These are phyloP conservation scores for Oxygymnocypris stewartii DNA, from an alignment of 2,113 vertebrate species.

Conservation along the genomic window DNA sequence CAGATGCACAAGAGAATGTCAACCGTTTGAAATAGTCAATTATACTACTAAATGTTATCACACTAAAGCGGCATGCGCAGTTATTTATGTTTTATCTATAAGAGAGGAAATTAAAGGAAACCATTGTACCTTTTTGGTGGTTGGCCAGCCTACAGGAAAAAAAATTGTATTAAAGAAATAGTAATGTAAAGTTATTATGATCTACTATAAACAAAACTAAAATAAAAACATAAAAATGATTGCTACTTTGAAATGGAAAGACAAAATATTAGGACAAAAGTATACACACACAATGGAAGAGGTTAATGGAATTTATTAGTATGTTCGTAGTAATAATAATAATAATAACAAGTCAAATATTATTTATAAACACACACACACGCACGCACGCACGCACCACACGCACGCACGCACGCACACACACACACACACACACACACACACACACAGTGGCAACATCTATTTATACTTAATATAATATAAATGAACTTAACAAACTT, in stretches of 20 bases:
- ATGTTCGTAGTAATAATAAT: no score
- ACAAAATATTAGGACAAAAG: no score
- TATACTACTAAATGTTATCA: neutral
- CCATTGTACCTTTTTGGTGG: conserved; percentile 69
- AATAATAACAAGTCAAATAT: no score
- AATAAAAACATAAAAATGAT: no score
- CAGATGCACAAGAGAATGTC: neutral
- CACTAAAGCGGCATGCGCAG: neutral
- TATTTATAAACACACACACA: no score
- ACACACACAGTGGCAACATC: neutral
- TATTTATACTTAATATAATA: neutral
- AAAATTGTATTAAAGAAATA: neutral
- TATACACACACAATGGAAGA: no score
- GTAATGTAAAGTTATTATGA: neutral
- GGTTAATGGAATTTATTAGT: no score
- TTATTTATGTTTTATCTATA: neutral
- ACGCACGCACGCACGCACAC: no score
- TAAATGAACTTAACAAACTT: neutral
- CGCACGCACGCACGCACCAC: no score
- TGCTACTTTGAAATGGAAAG: neutral
- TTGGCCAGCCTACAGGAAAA: conserved; percentile 60
- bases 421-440: no score
- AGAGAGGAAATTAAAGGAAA: neutral
- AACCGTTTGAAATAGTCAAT: neutral
- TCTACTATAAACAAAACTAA: neutral